Percentiles rank a stretch among this genome's conserved stretches.
Evolutionary conservation across 2,888 invertebrate genomes (phyloP).

Genomic region (Chouioia cunea): DNA sequence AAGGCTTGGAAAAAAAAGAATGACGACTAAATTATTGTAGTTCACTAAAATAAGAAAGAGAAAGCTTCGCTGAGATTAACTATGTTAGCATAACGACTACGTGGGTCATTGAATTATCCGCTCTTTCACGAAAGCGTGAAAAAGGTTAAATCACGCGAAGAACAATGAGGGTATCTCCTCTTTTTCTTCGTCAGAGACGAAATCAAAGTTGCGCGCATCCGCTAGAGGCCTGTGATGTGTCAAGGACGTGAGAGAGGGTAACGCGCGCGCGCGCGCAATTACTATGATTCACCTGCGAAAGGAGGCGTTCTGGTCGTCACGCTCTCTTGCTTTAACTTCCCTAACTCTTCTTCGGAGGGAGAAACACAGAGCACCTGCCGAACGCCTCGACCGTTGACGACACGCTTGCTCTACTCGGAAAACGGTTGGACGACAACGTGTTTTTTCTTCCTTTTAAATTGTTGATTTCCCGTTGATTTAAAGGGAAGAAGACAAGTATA

Average conservation of each 20-base stretch:
- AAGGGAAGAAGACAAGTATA: conserved; percentile 10
- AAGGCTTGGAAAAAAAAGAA: too few relatives aligned
- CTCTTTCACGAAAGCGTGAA: too few relatives aligned
- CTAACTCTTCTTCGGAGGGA: background rate
- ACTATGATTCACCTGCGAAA: conserved; percentile 37
- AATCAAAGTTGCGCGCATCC: background rate
- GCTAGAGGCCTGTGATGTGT: conserved; percentile 4
- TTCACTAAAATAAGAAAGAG: too few relatives aligned
- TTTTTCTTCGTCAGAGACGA: conserved; percentile 5
- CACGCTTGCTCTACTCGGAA: conserved; percentile 1
- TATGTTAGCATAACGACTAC: too few relatives aligned
- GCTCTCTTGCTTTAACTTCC: conserved; percentile 27
- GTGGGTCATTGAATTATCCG: too few relatives aligned
- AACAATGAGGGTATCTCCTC: conserved; percentile 20
- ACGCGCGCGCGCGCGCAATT: conserved; percentile 2
- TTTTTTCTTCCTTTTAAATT: conserved; percentile 13
- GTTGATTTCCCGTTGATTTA: conserved; percentile 4
- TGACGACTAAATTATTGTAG: too few relatives aligned
- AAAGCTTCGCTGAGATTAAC: too few relatives aligned
- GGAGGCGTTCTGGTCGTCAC: conserved; percentile 27
- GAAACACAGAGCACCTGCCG: background rate
- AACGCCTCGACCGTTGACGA: conserved; percentile 27
- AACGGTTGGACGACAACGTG: conserved; percentile 28
- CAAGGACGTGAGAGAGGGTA: conserved; percentile 39
- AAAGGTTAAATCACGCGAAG: conserved; percentile 9